Percentiles rank a stretch among this genome's conserved stretches.
Evolutionary conservation across 1,140 invertebrate species (phyloP).

Genomic region (Papilio dardanus): DNA sequence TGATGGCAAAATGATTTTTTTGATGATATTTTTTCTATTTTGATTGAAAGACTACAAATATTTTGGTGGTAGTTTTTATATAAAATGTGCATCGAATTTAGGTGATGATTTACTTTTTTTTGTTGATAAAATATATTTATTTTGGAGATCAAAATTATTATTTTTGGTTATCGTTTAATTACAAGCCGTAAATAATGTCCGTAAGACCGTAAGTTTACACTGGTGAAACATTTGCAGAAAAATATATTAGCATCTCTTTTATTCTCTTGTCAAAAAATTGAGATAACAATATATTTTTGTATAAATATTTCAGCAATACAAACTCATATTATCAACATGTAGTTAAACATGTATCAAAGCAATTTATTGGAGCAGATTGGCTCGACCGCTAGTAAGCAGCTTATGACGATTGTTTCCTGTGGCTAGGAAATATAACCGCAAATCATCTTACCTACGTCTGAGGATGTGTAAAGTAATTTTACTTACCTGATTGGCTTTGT

Average conservation of each 20-base stretch:
- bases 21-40: too few relatives aligned
- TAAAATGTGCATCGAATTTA: too few relatives aligned
- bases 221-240: too few relatives aligned
- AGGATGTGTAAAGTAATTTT: not conserved
- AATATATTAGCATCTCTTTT: too few relatives aligned
- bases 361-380: not conserved
- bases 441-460: not conserved
- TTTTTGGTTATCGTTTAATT: too few relatives aligned
- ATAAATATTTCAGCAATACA: not conserved
- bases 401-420: not conserved
- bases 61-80: too few relatives aligned
- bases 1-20: too few relatives aligned
- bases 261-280: too few relatives aligned
- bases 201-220: not conserved
- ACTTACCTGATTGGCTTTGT: conserved; percentile 98
- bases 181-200: conserved; percentile 15
- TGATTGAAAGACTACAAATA: too few relatives aligned
- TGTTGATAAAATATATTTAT: too few relatives aligned
- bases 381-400: not conserved
- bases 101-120: too few relatives aligned
- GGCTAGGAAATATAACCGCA: conserved; percentile 1
- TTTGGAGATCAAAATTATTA: too few relatives aligned
- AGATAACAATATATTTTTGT: not conserved
- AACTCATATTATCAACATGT: not conserved
- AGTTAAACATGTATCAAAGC: not conserved